These are phyloP conservation scores for Leptosomus discolor DNA, from an alignment of 2,113 vertebrate species.

Conservation along the genomic window DNA sequence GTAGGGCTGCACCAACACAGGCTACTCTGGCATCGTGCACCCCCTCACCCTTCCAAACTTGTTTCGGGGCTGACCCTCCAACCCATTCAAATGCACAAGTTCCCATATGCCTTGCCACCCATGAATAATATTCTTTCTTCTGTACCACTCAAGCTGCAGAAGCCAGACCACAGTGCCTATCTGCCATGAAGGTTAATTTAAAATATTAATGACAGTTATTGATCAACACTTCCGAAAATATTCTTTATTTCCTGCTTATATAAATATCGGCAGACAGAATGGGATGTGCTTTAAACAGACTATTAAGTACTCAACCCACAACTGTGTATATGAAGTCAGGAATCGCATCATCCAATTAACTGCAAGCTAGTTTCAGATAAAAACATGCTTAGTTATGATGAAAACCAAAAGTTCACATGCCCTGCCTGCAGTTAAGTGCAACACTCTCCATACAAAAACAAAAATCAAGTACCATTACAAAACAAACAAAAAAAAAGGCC, in stretches of 20 bases:
- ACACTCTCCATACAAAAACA: background rate
- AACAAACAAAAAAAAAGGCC: background rate
- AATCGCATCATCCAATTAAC: background rate
- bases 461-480: background rate
- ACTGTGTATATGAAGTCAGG: background rate
- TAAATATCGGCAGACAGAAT: background rate
- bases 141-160: background rate
- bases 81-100: background rate
- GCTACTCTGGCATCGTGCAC: too few species aligned
- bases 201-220: background rate
- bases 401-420: background rate
- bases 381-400: background rate
- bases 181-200: background rate
- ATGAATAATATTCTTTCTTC: fast-evolving
- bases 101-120: background rate
- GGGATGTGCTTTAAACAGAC: background rate
- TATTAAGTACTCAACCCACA: background rate
- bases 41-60: background rate
- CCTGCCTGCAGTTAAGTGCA: background rate
- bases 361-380: background rate
- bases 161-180: fast-evolving
- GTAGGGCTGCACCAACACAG: background rate
- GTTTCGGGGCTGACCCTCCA: background rate
- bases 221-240: background rate
- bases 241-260: background rate